Evolutionary conservation across 2,797 vertebrate genomes (phyloP), one percentile per base, ranked within the genome.

Genomic region (Spinibarbus caldwelli): DNA sequence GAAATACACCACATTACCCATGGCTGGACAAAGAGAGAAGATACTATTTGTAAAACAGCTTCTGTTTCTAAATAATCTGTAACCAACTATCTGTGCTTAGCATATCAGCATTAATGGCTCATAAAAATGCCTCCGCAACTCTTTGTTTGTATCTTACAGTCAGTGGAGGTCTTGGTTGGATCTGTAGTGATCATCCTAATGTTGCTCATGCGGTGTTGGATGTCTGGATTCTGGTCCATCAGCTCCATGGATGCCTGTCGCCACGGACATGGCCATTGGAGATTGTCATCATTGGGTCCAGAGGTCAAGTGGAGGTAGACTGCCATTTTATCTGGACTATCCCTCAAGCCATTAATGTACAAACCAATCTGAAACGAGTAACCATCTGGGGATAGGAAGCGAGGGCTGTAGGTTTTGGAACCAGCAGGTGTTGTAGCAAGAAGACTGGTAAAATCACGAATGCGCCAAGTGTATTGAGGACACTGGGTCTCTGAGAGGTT

Each of bases 261-360:
- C 96, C 97, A 98, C 0, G 96, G 92, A 88, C 97, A 97, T 0
- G 97, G 97, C 97, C 97, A 98, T 83, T 95, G 87, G 64, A 98
- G 92, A 0, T 72, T 71, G 82, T 95, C 87, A 68, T 98, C 96
- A 0, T 97, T 94, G 83, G 92, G 93, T 77, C 97, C 96, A 52
- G 96, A 97, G 80, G 96, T 95, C 85, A 97, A 92, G 86, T 95
- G 59, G 71, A 97, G 91, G 90, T 93, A 96, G 21, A 95, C 90
- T 14, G 49, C 96, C 87, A 96, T 90, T 43, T 94, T 91, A 6
- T 86, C 90, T 0, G 86, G 89, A 12, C 54, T 88, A 26, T 15
- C 1, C 0, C 4, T 34, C 2, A 1, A 82, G 14, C 93, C 93
- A 0, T 90, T 94, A 17, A 95, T 52, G 68, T 91, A 70, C 87